These are phyloP conservation scores for Sarcophaga peregrina DNA, from an alignment of 1,140 invertebrate genomes.

Conservation along the genomic window DNA sequence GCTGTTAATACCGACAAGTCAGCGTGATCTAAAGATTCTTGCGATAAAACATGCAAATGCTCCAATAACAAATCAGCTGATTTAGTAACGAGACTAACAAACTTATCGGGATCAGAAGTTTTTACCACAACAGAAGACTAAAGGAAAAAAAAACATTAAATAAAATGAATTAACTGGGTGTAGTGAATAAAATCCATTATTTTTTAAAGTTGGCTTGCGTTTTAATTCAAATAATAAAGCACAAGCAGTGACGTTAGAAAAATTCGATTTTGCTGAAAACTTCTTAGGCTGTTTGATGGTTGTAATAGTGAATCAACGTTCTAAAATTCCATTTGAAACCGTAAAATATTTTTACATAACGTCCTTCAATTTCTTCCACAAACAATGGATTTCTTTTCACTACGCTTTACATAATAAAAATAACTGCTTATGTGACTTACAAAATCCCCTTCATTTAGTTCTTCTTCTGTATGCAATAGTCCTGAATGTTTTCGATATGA, in stretches of 20 bases:
- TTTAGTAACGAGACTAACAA: slow-evolving; percentile 75
- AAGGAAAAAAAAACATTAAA: background rate
- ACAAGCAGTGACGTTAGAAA: slow-evolving; percentile 7
- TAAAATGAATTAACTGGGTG: background rate
- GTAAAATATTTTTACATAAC: too few species aligned
- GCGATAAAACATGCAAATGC: slow-evolving; percentile 80
- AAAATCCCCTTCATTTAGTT: slow-evolving; percentile 59
- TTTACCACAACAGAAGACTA: slow-evolving; percentile 72
- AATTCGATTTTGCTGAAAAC: slow-evolving; percentile 12
- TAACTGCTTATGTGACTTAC: slow-evolving; percentile 46
- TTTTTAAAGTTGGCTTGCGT: background rate
- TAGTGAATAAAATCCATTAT: background rate
- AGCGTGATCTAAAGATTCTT: slow-evolving; percentile 84
- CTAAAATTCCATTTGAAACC: too few species aligned
- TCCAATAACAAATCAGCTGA: slow-evolving; percentile 77
- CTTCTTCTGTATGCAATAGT: slow-evolving; percentile 63
- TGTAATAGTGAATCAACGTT: too few species aligned
- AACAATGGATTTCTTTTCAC: background rate
- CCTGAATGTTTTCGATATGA: slow-evolving; percentile 68
- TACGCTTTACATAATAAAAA: too few species aligned
- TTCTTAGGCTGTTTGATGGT: too few species aligned
- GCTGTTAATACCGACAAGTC: slow-evolving; percentile 81
- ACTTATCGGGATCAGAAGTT: slow-evolving; percentile 78
- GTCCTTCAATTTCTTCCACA: too few species aligned
- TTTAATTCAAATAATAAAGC: background rate